Evolutionary conservation across 2,113 vertebrate species (phyloP).

Genomic region (Poeciliopsis occidentalis): DNA sequence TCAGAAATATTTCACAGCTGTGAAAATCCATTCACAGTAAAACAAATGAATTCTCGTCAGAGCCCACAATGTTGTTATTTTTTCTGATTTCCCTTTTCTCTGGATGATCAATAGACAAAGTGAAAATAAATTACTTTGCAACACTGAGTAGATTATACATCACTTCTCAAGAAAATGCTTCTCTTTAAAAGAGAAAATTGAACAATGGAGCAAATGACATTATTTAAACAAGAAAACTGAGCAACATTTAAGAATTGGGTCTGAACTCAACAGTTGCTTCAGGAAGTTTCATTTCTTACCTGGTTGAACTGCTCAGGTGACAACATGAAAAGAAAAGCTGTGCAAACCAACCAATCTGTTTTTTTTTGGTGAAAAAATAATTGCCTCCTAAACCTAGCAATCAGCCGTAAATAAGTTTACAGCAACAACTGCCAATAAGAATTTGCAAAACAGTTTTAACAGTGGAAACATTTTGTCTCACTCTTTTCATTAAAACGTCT

Average conservation of each 20-base stretch:
- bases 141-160: slow-evolving; percentile 31
- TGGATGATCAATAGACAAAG: slow-evolving; percentile 60
- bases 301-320: background rate
- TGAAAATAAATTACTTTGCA: slow-evolving; percentile 57
- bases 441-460: no score
- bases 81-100: slow-evolving; percentile 20
- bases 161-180: slow-evolving; percentile 47
- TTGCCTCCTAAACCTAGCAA: no score
- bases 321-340: background rate
- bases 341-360: no score
- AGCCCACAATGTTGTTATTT: slow-evolving; percentile 19
- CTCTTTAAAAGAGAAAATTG: slow-evolving; percentile 53
- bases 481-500: no score
- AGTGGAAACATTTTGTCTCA: no score
- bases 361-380: no score
- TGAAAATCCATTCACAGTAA: slow-evolving; percentile 37
- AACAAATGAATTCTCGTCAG: slow-evolving; percentile 44
- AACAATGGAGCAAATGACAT: slow-evolving; percentile 37
- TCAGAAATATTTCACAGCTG: slow-evolving; percentile 45
- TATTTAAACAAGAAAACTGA: slow-evolving; percentile 21
- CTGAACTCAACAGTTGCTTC: background rate
- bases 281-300: background rate
- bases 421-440: no score
- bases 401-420: no score
- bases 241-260: slow-evolving; percentile 5